A percentile compares a stretch with the other conserved stretches of the same genome.
These are phyloP conservation scores for Ormyrus rosae DNA, from an alignment of 2,888 invertebrate species.

Conservation along the genomic window DNA sequence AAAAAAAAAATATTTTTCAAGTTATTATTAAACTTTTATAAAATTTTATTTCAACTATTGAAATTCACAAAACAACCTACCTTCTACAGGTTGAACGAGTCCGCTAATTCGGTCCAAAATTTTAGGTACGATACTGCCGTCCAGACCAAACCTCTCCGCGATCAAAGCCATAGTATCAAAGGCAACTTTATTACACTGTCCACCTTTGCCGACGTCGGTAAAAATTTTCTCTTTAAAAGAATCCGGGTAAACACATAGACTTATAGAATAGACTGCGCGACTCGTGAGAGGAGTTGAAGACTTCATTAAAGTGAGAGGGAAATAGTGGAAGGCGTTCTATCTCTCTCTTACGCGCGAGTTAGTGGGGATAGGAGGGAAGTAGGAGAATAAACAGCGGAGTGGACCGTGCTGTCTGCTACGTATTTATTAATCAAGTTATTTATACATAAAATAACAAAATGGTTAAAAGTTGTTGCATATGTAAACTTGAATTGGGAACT, in stretches of 20 bases:
- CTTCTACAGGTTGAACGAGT: slow-evolving; percentile 17
- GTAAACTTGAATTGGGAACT: neutral
- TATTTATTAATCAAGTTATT: neutral
- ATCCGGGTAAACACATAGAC: neutral
- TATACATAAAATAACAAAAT: neutral
- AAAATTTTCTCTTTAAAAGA: slow-evolving; percentile 44
- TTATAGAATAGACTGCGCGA: neutral
- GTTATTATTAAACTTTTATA: no score
- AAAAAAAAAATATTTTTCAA: no score
- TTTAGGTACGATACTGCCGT: slow-evolving; percentile 5
- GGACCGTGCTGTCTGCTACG: neutral
- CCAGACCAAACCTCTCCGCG: slow-evolving; percentile 28
- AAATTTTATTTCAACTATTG: no score
- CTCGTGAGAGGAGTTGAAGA: neutral
- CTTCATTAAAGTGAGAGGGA: neutral
- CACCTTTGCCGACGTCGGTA: slow-evolving; percentile 35
- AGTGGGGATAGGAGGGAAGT: neutral
- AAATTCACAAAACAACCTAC: neutral
- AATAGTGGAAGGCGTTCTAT: neutral
- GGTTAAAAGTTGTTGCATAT: neutral
- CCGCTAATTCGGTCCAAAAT: slow-evolving; percentile 26
- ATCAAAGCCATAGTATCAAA: slow-evolving; percentile 35
- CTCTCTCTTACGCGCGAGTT: neutral
- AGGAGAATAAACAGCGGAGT: neutral
- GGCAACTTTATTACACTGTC: slow-evolving; percentile 24